Percentiles rank a stretch among this genome's conserved stretches.
Conservation (phyloP, 2,113 vertebrate species). For the Myocastor coypus region DNA sequence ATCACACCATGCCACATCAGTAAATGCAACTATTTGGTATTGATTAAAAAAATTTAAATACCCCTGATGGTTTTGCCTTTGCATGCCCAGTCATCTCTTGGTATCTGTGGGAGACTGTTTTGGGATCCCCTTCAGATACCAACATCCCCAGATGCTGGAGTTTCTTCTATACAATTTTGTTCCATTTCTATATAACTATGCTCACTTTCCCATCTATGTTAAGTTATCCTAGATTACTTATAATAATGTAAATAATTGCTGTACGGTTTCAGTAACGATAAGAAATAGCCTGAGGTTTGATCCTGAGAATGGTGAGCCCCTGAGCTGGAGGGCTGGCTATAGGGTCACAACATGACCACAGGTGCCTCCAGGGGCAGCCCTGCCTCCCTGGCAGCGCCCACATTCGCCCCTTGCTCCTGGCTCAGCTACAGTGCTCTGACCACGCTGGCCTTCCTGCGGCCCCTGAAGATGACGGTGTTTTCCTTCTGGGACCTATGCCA, state of each 20-base stretch:
- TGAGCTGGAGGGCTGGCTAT: no score
- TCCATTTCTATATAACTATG: not conserved
- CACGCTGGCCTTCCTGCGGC: not conserved
- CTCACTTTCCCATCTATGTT: not conserved
- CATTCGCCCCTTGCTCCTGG: not conserved
- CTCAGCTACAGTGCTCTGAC: fast-evolving
- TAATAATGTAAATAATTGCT: not conserved
- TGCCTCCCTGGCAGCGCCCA: not conserved
- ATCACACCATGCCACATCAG: not conserved
- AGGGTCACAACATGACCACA: not conserved
- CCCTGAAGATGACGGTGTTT: not conserved
- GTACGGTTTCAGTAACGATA: not conserved
- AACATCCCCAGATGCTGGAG: not conserved
- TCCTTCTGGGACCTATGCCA: not conserved
- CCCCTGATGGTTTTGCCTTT: not conserved
- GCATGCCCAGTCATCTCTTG: not conserved
- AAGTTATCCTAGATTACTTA: not conserved
- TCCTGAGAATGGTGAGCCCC: not conserved
- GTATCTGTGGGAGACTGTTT: not conserved
- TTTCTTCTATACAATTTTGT: not conserved
- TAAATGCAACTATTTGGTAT: not conserved
- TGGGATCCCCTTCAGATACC: not conserved
- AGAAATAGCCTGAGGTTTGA: not conserved
- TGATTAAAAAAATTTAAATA: not conserved
- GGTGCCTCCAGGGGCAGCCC: fast-evolving